A percentile compares a stretch with the other conserved stretches of the same genome.
phyloP scores from a whole-genome alignment of 2,888 invertebrate species.

The Thera obeliscata region DNA sequence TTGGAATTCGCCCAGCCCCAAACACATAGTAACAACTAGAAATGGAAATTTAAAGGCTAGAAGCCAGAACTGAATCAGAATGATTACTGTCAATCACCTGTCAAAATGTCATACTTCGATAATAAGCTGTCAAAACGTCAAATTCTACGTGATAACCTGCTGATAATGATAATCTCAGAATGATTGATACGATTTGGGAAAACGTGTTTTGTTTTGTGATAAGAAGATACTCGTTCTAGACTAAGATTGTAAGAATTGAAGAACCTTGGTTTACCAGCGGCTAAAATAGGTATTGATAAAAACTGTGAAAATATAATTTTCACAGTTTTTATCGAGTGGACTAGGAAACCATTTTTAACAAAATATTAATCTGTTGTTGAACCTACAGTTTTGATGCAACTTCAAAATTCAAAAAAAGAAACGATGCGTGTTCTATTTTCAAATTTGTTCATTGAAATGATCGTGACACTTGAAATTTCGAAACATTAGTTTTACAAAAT shows the following conservation, averaged over 20 bases:
- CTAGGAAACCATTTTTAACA: background rate
- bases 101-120: constrained; percentile 61
- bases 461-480: too few relatives aligned
- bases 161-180: constrained; percentile 42
- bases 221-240: background rate
- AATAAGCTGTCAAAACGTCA: constrained; percentile 69
- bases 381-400: background rate
- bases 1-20: too few relatives aligned
- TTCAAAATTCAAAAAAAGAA: background rate
- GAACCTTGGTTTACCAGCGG: background rate
- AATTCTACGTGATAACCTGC: constrained; percentile 58
- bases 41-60: background rate
- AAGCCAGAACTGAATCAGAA: constrained; percentile 16
- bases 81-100: constrained; percentile 60
- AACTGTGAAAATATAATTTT: background rate
- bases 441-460: background rate
- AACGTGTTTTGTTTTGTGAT: constrained; percentile 26
- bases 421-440: constrained; percentile 1
- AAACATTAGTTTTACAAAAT: too few relatives aligned
- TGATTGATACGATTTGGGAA: constrained; percentile 48
- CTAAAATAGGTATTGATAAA: background rate
- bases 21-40: background rate
- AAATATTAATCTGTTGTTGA: background rate
- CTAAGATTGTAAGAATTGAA: constrained; percentile 2
- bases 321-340: too few relatives aligned